These are phyloP conservation scores for Microcebus jonahi DNA, from an alignment of 2,113 vertebrate genomes.

Conservation along the genomic window DNA sequence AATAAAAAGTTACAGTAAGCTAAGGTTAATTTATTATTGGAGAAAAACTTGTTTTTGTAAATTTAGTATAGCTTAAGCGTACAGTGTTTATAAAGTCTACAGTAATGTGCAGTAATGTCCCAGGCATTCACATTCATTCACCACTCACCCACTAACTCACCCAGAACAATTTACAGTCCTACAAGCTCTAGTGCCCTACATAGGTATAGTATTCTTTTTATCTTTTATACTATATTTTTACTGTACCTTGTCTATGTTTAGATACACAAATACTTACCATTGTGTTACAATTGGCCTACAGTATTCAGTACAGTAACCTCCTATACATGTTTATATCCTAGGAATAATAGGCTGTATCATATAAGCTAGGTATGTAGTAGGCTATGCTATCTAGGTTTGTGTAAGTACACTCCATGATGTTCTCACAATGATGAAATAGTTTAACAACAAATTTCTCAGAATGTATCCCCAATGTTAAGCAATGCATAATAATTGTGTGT, in stretches of 20 bases:
- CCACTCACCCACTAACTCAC: no score
- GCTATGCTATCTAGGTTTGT: not conserved
- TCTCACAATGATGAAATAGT: not conserved
- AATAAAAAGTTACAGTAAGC: not conserved
- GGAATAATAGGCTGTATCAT: no score
- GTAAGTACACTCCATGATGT: not conserved
- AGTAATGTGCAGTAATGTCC: not conserved
- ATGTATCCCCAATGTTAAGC: not conserved
- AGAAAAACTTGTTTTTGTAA: not conserved
- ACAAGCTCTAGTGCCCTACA: not conserved
- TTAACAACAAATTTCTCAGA: not conserved
- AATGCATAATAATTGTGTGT: not conserved
- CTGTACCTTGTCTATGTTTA: not conserved
- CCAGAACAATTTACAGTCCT: not conserved
- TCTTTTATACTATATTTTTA: not conserved
- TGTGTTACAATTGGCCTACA: no score
- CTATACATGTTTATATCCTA: no score
- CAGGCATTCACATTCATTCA: no score
- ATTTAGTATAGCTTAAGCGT: not conserved
- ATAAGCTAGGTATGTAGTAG: no score
- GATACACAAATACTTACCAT: not conserved
- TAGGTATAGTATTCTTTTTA: not conserved
- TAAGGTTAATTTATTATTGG: not conserved
- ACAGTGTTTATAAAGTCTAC: not conserved
- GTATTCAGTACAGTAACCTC: no score